Evolutionary conservation across 2,888 invertebrate species (phyloP), one percentile per base, ranked within the genome.

Genomic region (Phlogophora meticulosa): DNA sequence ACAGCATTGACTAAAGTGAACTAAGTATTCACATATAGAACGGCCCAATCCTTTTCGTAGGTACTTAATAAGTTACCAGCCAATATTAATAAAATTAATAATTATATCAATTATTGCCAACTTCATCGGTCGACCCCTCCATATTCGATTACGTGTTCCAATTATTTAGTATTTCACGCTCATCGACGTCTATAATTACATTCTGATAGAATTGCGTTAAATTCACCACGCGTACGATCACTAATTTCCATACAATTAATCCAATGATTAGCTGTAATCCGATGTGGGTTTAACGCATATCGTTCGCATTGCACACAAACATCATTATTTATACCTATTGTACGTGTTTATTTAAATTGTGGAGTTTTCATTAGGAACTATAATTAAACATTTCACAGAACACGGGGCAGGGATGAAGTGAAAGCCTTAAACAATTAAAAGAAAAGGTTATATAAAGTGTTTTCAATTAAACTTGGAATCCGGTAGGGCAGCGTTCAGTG

Each of bases 401-500:
- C 73, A 73, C 80, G 79, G 63, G 67, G 70, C 73, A 63, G 76
- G 85, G 80, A 80, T 82, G 83, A 85, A 84, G 82, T 85, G 84
- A 81, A 83, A 84, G 82, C 81, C 80, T 87, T 86, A 79, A 87
- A 90, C 90, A 92, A 94, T 93, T 92, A 92, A 91, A 93, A 92
- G 90, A 93, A 93, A 91, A 89, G 87, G 88, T 88, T 90, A 83
- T 89, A 86, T 88, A 91, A 86, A 92, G 89, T 90, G 91, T 94
- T 94, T 94, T 91, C 94, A 94, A 94, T 94, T 94, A 94, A 92
- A 91, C 85, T 87, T 87, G 92, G 93, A 93, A 94, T 94, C 89
- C 89, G 83, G 85, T 80, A 87, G 87, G 87, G 87, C 85, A 87
- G 86, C 83, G 85, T 82, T 84, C 81, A 84, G 87, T 87, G 87